Evolutionary conservation across 2,797 vertebrate genomes (phyloP).

Genomic region (Hoplostethus mediterraneus): DNA sequence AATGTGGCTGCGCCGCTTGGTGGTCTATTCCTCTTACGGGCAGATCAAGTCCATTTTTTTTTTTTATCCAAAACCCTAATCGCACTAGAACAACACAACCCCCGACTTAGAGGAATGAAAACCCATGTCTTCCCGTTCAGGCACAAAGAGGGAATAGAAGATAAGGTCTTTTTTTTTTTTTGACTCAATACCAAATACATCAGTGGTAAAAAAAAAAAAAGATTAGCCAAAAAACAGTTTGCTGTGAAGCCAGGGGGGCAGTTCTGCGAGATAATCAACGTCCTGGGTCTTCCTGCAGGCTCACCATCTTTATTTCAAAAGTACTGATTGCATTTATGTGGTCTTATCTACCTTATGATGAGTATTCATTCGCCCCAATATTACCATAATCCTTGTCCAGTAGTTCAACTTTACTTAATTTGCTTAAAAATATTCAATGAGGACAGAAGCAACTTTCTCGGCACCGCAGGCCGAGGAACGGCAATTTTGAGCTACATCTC

Average conservation of each 20-base stretch:
- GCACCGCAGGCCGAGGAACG: conserved; percentile 18
- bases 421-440: conserved; percentile 45
- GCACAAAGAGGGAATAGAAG: conserved; percentile 40
- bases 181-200: conserved; percentile 46
- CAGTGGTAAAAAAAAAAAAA: conserved; percentile 50
- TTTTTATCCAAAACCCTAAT: conserved; percentile 67
- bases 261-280: conserved; percentile 65
- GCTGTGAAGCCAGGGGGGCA: conserved; percentile 50
- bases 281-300: conserved; percentile 48
- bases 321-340: conserved; percentile 69
- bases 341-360: conserved; percentile 66
- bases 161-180: conserved; percentile 70
- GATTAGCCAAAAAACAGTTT: conserved; percentile 57
- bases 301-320: conserved; percentile 71
- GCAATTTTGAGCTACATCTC: conserved; percentile 47
- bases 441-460: conserved; percentile 29
- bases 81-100: conserved; percentile 37
- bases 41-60: conserved; percentile 67
- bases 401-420: conserved; percentile 42
- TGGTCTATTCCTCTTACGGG: conserved; percentile 58
- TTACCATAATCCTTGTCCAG: conserved; percentile 50
- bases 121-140: conserved; percentile 40
- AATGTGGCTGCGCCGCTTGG: conserved; percentile 50
- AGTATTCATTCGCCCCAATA: conserved; percentile 69
- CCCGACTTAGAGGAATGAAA: conserved; percentile 44